Evolutionary conservation across 2,113 vertebrate species (phyloP).

Genomic region (Rissa tridactyla): DNA sequence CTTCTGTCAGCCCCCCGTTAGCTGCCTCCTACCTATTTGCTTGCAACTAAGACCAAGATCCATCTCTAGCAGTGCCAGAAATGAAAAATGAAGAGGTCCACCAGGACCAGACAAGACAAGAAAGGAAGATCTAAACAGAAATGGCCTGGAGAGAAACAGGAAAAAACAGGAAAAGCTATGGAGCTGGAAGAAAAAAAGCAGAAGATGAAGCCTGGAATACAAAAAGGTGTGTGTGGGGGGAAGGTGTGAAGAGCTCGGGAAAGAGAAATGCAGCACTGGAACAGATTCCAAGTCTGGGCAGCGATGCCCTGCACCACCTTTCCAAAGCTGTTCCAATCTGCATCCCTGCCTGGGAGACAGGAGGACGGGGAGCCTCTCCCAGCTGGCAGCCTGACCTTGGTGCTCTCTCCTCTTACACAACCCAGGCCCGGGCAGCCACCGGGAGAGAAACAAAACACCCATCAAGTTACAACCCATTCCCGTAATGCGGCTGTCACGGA

Average conservation of each 20-base stretch:
- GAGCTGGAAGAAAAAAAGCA: background rate
- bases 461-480: background rate
- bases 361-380: background rate
- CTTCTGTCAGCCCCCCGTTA: background rate
- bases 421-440: background rate
- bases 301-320: background rate
- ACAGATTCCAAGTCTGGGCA: background rate
- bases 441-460: background rate
- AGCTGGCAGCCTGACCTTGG: conserved; percentile 16
- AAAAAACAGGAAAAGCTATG: background rate
- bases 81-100: background rate
- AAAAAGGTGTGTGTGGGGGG: background rate
- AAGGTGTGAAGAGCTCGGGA: background rate
- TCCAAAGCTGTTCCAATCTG: background rate
- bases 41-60: background rate
- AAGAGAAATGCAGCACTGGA: background rate
- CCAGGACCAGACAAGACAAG: background rate
- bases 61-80: background rate
- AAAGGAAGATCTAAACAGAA: background rate
- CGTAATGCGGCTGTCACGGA: background rate
- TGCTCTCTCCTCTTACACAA: background rate
- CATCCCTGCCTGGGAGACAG: background rate
- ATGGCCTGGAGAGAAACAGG: background rate
- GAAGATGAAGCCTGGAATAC: background rate
- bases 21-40: background rate